Conservation (phyloP, 1,140 invertebrate species). For the Zeugodacus cucurbitae region DNA sequence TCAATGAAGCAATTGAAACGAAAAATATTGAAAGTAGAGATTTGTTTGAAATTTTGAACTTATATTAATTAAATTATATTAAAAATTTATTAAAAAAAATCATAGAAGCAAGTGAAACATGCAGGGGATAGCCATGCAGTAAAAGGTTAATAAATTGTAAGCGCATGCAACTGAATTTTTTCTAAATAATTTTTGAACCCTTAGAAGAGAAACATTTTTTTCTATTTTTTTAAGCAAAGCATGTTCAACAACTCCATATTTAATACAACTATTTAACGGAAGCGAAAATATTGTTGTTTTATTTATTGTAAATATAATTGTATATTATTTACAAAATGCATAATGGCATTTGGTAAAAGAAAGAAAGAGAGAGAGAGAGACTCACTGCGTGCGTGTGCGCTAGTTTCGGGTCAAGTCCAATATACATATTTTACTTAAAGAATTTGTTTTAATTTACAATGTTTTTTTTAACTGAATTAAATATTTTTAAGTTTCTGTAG, state of each 20-base stretch:
- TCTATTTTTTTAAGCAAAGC: neutral
- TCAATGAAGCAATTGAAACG: too few relatives aligned
- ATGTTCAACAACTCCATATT: neutral
- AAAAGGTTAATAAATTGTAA: too few relatives aligned
- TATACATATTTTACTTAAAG: slow-evolving; percentile 42
- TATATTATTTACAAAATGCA: neutral
- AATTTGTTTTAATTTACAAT: slow-evolving; percentile 40
- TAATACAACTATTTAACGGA: neutral
- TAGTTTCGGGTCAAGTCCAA: slow-evolving; percentile 46
- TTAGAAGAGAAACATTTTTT: neutral
- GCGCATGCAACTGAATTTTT: neutral
- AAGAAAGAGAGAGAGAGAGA: slow-evolving; percentile 39
- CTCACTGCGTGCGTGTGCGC: slow-evolving; percentile 54
- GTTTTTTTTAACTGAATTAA: slow-evolving; percentile 8
- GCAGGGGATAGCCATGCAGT: too few relatives aligned
- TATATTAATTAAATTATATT: too few relatives aligned
- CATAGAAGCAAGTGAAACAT: too few relatives aligned
- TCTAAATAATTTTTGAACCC: neutral
- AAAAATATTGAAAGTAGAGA: too few relatives aligned
- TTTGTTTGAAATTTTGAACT: too few relatives aligned
- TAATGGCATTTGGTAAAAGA: neutral
- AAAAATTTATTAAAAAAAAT: too few relatives aligned
- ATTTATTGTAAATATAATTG: neutral
- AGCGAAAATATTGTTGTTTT: neutral
- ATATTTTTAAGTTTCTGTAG: neutral